Evolutionary conservation across 53 echinoderm and acorn worm species (phyloP), one percentile per base, ranked within the genome.

Genomic region (Holothuria leucospilota): DNA sequence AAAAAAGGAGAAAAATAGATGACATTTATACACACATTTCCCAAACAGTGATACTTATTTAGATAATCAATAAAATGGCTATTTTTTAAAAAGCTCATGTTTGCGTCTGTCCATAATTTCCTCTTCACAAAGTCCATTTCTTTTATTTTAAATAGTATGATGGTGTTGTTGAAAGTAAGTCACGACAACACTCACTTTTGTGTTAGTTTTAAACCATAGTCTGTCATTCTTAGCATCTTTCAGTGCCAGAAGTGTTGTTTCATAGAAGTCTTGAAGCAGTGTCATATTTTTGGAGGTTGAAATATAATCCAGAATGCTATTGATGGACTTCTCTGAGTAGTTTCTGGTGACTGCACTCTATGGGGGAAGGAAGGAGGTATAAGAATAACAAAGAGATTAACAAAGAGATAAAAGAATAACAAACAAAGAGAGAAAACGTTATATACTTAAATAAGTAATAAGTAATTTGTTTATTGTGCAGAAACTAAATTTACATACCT

Each of bases 301-400:
- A 87, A 98, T 98, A 90, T 95, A 95, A 67, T 98, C 98, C 39
- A 98, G 80, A 87, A 98, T 98, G 89, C 94, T 94, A 78, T 98
- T 98, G 86, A 98, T 98, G 69, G 98, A 98, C 85, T 98, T 98
- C 87, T 98, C 98, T 14, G 98, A 98, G 90, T 98, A 98, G 89
- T 98, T 98, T 75, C 98, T 95, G 58, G 98, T 98, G 34, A 98
- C 98, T 75, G 98, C 98, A 93, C 98, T 98, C 98, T 98, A 88
- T 11, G 29, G 72, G 29, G 7, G 51, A 27, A 63, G 30, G 56
- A 14, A 46, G 1, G 16, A 20, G 0, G 38, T 28, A 75, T 42
- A 1, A 42, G 11, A 30, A 13, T 16, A 20, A 30, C 11, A 20
- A 29, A 34, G 2, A 73, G 41, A 13, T 16, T 68, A 68, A 68